Evolutionary conservation across 2,113 vertebrate species (phyloP).

Genomic region (Irena cyanogastra): DNA sequence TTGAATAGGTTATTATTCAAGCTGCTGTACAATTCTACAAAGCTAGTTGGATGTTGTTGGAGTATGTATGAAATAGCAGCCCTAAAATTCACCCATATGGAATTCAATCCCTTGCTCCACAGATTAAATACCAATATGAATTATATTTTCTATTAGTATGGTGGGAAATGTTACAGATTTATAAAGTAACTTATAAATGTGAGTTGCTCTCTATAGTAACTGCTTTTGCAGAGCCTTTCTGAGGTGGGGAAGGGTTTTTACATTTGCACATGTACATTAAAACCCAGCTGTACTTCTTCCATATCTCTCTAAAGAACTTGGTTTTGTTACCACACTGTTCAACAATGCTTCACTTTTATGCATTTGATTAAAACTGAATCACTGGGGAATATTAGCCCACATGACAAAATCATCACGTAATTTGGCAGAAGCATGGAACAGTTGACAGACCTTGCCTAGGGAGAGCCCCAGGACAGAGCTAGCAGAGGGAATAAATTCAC

Average conservation of each 20-base stretch:
- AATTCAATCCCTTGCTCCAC: background rate
- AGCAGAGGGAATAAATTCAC: conserved; percentile 63
- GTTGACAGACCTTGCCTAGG: conserved; percentile 51
- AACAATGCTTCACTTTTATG: background rate
- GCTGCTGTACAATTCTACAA: background rate
- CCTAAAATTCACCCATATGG: background rate
- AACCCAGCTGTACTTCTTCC: background rate
- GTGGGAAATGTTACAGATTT: background rate
- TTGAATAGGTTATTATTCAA: background rate
- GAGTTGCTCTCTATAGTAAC: background rate
- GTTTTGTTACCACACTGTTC: background rate
- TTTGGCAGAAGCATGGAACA: conserved; percentile 54
- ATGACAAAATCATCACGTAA: conserved; percentile 60
- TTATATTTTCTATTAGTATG: background rate
- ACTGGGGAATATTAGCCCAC: conserved; percentile 15
- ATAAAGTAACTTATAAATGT: background rate
- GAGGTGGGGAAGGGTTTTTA: background rate
- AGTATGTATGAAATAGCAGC: background rate
- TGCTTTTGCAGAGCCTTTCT: background rate
- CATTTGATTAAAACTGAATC: conserved; percentile 50
- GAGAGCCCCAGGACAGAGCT: conserved; percentile 49
- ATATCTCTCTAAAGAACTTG: background rate
- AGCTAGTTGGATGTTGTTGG: background rate
- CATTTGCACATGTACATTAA: background rate
- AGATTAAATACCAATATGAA: background rate